Conservation (phyloP, 2,797 vertebrate species). For the Micromesistius poutassou region DNA sequence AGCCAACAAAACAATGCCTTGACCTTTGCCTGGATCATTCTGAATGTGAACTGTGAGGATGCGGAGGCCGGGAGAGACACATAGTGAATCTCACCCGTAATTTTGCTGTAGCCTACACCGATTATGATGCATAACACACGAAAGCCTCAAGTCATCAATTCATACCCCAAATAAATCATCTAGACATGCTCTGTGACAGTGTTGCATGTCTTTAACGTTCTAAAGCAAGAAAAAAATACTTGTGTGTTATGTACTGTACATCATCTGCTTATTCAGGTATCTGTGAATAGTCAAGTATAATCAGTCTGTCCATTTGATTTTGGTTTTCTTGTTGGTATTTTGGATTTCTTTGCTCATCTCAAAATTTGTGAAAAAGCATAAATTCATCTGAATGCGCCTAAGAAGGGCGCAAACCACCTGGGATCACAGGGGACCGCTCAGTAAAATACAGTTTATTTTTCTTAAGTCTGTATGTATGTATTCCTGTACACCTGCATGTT, state of each 20-base stretch:
- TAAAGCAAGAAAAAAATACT: not conserved
- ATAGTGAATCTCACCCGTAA: slow-evolving; percentile 61
- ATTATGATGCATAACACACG: slow-evolving; percentile 70
- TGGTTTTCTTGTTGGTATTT: not conserved
- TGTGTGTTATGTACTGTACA: not conserved
- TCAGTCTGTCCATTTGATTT: not conserved
- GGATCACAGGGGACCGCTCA: not conserved
- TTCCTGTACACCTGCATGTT: not conserved
- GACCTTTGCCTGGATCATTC: not conserved
- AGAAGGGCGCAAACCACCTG: not conserved
- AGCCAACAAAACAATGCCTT: not conserved
- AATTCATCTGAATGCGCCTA: not conserved
- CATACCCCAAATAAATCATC: not conserved
- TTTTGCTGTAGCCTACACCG: slow-evolving; percentile 71
- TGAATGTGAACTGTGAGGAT: not conserved
- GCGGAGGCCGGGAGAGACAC: not conserved
- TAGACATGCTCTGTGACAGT: not conserved
- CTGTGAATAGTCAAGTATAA: not conserved
- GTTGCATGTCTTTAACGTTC: not conserved
- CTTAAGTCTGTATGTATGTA: not conserved
- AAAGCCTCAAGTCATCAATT: slow-evolving; percentile 21
- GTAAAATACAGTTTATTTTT: not conserved
- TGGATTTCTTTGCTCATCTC: not conserved
- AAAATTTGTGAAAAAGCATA: not conserved
- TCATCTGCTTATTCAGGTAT: not conserved